These are phyloP conservation scores for Eira barbara DNA, from an alignment of 2,113 vertebrate genomes.

Conservation along the genomic window DNA sequence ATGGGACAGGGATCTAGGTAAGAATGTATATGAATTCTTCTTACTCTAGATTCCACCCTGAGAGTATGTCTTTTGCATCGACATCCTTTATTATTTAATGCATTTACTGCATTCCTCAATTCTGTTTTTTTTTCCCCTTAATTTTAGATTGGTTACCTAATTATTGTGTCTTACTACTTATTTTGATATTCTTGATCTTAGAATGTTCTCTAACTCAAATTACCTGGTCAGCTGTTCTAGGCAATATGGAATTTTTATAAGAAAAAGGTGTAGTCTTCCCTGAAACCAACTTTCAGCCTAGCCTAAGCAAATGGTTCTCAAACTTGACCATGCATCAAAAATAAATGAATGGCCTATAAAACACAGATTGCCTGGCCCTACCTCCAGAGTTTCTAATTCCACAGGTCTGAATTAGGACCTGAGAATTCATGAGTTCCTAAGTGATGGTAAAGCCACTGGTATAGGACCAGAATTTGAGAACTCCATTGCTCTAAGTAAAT, in stretches of 20 bases:
- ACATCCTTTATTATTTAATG: neutral
- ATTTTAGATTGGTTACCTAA: neutral
- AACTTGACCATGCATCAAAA: neutral
- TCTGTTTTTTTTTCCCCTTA: neutral
- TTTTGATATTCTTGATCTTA: neutral
- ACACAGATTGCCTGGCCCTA: rapidly evolving
- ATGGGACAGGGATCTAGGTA: neutral
- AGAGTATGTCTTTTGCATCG: neutral
- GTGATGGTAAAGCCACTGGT: neutral
- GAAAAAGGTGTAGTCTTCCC: neutral
- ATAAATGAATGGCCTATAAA: neutral
- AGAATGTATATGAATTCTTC: neutral
- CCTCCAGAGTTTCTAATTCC: neutral
- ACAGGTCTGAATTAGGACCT: neutral
- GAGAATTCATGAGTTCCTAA: neutral
- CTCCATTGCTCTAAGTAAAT: neutral
- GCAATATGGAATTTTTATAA: neutral
- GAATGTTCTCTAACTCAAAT: neutral
- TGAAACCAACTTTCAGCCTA: neutral
- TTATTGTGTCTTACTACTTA: neutral
- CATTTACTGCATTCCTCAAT: neutral
- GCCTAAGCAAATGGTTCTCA: neutral
- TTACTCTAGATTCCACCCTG: neutral
- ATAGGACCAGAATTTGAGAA: neutral
- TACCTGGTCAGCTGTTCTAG: neutral